phyloP scores from a whole-genome alignment of 2,113 vertebrate species.

The Sinosuthora webbiana region DNA sequence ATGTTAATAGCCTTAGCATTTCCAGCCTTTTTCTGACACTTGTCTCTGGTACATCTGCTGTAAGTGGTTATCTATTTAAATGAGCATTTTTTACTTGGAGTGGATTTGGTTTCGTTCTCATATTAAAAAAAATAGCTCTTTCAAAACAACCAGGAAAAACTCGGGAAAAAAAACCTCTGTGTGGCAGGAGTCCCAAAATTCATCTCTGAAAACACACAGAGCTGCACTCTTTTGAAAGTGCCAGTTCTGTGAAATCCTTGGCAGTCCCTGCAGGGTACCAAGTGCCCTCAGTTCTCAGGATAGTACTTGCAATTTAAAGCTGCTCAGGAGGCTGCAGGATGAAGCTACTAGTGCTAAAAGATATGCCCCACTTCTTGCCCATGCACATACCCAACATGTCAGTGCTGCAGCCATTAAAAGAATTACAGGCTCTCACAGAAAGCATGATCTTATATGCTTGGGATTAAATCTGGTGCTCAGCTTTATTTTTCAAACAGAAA shows the following conservation, averaged over 20 bases:
- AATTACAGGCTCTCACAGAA: conserved; percentile 13
- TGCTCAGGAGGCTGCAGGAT: conserved; percentile 7
- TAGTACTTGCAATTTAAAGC: conserved; percentile 19
- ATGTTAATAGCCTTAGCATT: conserved; percentile 1
- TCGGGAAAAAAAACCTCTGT: conserved; percentile 4
- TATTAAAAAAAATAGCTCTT: background rate
- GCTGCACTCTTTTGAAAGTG: background rate
- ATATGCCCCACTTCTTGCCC: background rate
- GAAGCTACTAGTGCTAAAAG: background rate
- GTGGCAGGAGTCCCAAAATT: conserved; percentile 49
- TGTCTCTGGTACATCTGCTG: conserved; percentile 17
- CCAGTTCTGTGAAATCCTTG: conserved; percentile 36
- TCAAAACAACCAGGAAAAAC: conserved; percentile 1
- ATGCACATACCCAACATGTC: background rate
- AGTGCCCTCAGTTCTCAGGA: conserved; percentile 33
- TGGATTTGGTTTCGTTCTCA: background rate
- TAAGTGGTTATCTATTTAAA: conserved; percentile 28
- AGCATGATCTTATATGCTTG: background rate
- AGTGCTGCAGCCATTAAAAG: background rate
- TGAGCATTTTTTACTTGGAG: conserved; percentile 23
- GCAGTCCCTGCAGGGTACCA: background rate
- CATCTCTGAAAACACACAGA: conserved; percentile 46
- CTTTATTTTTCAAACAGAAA: conserved; percentile 32
- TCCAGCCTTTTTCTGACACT: conserved; percentile 19
- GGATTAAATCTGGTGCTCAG: conserved; percentile 9